A percentile compares a stretch with the other conserved stretches of the same genome.
Conservation (phyloP, 2,113 vertebrate genomes). For the Ailurus styani region DNA sequence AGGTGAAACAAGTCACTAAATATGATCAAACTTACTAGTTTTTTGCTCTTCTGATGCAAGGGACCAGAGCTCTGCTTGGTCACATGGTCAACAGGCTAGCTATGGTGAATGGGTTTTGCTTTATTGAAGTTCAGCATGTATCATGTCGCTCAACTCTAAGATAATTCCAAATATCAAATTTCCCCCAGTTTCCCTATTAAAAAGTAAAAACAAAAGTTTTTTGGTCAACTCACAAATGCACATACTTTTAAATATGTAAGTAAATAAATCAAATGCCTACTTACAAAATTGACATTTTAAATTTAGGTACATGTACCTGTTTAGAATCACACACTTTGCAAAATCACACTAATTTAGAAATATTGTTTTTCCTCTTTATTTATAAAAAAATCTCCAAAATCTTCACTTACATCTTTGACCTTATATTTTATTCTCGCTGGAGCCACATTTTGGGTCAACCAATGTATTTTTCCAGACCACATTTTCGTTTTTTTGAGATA, state of each 20-base stretch:
- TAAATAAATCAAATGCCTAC: background rate
- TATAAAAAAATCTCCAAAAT: background rate
- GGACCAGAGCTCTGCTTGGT: background rate
- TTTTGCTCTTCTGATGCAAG: background rate
- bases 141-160: background rate
- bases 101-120: background rate
- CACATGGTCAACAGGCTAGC: background rate
- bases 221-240: background rate
- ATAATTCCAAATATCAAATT: background rate
- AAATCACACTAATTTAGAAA: background rate
- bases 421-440: background rate
- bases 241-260: background rate
- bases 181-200: background rate
- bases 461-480: background rate
- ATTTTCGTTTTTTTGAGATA: background rate
- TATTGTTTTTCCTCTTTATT: background rate
- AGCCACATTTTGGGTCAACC: background rate
- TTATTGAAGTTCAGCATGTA: background rate
- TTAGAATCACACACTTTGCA: background rate
- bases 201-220: background rate
- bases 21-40: background rate
- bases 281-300: slow-evolving; percentile 13
- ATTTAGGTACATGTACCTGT: background rate
- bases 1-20: background rate
- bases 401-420: background rate